phyloP scores from a whole-genome alignment of 2,113 vertebrate species.

The Cavia aperea region DNA sequence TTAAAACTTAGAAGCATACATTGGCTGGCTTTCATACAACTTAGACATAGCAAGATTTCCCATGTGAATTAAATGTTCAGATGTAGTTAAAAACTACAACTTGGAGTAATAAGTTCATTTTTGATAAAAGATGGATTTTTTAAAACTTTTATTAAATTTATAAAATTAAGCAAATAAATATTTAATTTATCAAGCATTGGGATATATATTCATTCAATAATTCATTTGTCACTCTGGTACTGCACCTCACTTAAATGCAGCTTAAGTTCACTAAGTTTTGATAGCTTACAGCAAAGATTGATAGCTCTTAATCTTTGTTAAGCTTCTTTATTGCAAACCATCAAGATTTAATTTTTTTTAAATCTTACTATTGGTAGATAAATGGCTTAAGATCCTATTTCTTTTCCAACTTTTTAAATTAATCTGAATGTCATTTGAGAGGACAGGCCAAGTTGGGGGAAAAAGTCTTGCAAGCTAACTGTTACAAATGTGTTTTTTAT shows the following conservation, averaged over 20 bases:
- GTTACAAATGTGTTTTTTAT: constrained; percentile 57
- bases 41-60: background rate
- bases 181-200: background rate
- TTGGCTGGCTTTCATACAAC: background rate
- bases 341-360: constrained; percentile 63
- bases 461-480: constrained; percentile 34
- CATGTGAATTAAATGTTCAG: background rate
- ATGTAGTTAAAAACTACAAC: background rate
- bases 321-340: constrained; percentile 56
- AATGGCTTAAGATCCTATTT: constrained; percentile 37
- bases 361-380: constrained; percentile 60
- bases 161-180: background rate
- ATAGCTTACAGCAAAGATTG: constrained; percentile 60
- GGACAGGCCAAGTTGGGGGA: background rate
- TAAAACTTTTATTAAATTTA: background rate
- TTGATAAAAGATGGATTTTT: background rate
- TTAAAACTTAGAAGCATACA: background rate
- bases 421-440: constrained; percentile 64
- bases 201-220: background rate
- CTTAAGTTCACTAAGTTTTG: constrained; percentile 56
- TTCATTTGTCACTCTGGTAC: background rate
- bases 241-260: constrained; percentile 26
- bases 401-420: constrained; percentile 66
- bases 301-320: constrained; percentile 67
- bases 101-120: background rate